Evolutionary conservation across 2,888 invertebrate species (phyloP).

Genomic region (Drosophila affinis): DNA sequence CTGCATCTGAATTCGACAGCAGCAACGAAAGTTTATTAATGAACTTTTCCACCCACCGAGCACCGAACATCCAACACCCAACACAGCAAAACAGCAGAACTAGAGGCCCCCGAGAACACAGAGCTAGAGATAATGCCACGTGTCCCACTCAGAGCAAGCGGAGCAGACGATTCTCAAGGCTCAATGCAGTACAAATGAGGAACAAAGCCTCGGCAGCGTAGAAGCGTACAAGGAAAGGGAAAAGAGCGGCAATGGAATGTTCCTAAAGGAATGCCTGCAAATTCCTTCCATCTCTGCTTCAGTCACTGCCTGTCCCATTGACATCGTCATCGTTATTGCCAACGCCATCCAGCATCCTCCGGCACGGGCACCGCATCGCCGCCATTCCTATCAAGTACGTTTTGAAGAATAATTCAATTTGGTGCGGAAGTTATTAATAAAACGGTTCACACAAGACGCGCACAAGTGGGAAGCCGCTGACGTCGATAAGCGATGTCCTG

Average conservation of each 20-base stretch:
- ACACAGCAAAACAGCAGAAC: conserved; percentile 15
- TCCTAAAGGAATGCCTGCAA: conserved; percentile 64
- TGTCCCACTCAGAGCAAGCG: conserved; percentile 47
- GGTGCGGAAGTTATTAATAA: conserved; percentile 73
- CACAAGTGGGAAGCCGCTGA: conserved; percentile 28
- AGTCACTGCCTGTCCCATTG: conserved; percentile 51
- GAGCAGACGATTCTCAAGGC: conserved; percentile 27
- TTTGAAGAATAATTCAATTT: conserved; percentile 65
- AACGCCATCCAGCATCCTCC: conserved; percentile 24
- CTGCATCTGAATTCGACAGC: conserved; percentile 72
- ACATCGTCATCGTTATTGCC: conserved; percentile 42
- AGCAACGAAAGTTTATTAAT: conserved; percentile 73
- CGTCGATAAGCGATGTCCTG: not conserved
- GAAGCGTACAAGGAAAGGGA: conserved; percentile 13
- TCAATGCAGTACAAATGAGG: conserved; percentile 51
- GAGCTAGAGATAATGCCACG: conserved; percentile 21
- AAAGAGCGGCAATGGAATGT: conserved; percentile 56
- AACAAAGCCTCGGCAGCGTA: conserved; percentile 16
- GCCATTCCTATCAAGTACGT: conserved; percentile 64
- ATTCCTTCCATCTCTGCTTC: conserved; percentile 53
- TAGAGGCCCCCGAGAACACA: conserved; percentile 22
- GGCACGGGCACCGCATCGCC: conserved; percentile 41
- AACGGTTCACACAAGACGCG: conserved; percentile 46
- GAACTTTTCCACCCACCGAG: conserved; percentile 58
- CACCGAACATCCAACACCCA: not conserved